Evolutionary conservation across 2,888 invertebrate genomes (phyloP).

Genomic region (Ypsolopha scabrella): DNA sequence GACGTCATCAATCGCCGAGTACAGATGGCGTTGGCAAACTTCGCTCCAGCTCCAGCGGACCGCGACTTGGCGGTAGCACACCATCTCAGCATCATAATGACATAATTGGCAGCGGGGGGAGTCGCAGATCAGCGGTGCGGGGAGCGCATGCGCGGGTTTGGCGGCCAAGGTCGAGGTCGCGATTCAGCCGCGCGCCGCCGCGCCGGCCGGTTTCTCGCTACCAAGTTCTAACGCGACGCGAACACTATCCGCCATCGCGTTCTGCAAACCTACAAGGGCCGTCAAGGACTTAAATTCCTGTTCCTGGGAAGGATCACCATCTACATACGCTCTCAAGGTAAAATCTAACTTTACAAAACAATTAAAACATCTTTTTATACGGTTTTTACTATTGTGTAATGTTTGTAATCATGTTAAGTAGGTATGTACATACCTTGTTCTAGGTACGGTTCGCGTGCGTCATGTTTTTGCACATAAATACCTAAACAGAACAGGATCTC

Average conservation of each 20-base stretch:
- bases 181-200: slow-evolving; percentile 66
- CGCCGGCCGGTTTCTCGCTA: slow-evolving; percentile 49
- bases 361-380: too few relatives aligned
- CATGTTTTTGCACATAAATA: slow-evolving; percentile 18
- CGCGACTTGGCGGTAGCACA: slow-evolving; percentile 1
- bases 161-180: slow-evolving; percentile 70
- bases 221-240: slow-evolving; percentile 5
- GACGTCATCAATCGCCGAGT: not conserved
- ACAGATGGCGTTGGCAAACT: not conserved
- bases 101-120: slow-evolving; percentile 53
- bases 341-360: too few relatives aligned
- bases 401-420: slow-evolving; percentile 35
- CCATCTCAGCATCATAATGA: slow-evolving; percentile 44
- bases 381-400: slow-evolving; percentile 13
- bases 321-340: too few relatives aligned
- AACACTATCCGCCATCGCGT: slow-evolving; percentile 26
- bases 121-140: slow-evolving; percentile 30
- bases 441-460: slow-evolving; percentile 4
- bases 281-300: slow-evolving; percentile 3
- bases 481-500: slow-evolving; percentile 10
- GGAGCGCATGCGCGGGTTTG: slow-evolving; percentile 67
- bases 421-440: slow-evolving; percentile 14
- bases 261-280: slow-evolving; percentile 37
- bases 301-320: too few relatives aligned
- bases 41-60: slow-evolving; percentile 4